phyloP scores from a whole-genome alignment of 2,797 vertebrate genomes.

The Poeciliopsis infans region DNA sequence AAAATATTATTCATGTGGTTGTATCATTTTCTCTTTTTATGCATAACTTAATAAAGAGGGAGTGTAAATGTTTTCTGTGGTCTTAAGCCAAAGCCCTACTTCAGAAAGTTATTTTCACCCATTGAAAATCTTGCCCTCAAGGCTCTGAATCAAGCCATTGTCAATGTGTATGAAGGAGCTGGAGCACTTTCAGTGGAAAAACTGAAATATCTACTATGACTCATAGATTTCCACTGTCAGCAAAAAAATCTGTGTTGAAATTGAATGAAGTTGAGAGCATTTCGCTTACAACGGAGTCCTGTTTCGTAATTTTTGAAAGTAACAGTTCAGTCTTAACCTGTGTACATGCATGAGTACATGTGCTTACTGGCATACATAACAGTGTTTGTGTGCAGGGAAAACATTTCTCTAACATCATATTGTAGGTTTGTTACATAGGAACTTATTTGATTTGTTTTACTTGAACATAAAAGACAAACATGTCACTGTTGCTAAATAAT shows the following conservation, averaged over 20 bases:
- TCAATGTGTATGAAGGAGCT: background rate
- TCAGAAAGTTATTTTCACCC: background rate
- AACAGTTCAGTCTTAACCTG: background rate
- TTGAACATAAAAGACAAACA: background rate
- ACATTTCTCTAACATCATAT: background rate
- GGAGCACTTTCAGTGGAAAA: background rate
- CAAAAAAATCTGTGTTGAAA: background rate
- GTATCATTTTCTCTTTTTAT: background rate
- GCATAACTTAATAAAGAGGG: background rate
- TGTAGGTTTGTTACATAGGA: background rate
- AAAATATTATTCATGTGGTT: background rate
- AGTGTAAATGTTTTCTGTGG: background rate
- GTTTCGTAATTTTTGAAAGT: background rate
- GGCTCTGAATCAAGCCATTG: slow-evolving; percentile 23
- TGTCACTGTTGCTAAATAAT: background rate
- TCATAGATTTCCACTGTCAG: background rate
- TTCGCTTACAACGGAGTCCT: background rate
- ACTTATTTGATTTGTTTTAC: background rate
- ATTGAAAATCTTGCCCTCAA: background rate
- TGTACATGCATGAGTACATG: background rate
- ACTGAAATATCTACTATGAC: background rate
- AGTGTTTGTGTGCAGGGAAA: background rate
- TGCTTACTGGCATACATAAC: background rate
- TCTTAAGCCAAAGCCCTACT: background rate
- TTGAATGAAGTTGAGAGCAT: background rate